Evolutionary conservation across 2,888 invertebrate genomes (phyloP), one percentile per base, ranked within the genome.

Genomic region (Dorcus parallelipipedus): DNA sequence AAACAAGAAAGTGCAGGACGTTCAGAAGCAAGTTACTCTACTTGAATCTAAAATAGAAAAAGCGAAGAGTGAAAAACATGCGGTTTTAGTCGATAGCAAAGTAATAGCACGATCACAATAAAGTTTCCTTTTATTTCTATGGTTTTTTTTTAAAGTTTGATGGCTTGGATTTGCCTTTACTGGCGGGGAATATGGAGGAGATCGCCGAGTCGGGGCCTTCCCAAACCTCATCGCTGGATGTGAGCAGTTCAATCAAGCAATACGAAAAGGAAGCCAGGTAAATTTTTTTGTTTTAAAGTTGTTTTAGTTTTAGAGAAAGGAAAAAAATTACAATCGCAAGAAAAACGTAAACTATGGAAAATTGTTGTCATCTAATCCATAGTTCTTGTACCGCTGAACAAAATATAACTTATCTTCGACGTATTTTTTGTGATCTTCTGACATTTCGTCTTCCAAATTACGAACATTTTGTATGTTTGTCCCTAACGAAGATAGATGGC

Each of bases 21-120:
- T 89, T 0, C 94, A 96, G 76, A 97, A 97, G 74, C 87, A 90
- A 69, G 85, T 92, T 45, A 86, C 91, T 3, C 84, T 84, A 49
- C 81, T 91, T 49, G 97, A 98, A 77, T 84, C 89, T 1, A 92
- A 92, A 78, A 89, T 95, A 69, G 97, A 97, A 78, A 91, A 93
- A 75, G 90, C 90, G 72, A 90, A 89, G 74, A 91, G 91, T 70
- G 97, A 97, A 71, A 81, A 97, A 1, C 97, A 97, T 79, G 91
- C 91, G 67, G 87, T 97, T 61, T 82, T 98, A 42, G 87, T 95
- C 73, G 92, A 95, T 75, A 97, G 97, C 83, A 98, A 98, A 87
- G 94, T 93, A 74, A 62, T 6, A 23, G 5, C 10, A 43, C 33
- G 9, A 33, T 6, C 14, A 7, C 3, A 40, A 5, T 23, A 5